Evolutionary conservation across 92 coral and sea anemone species (phyloP).

Genomic region (Palythoa grandis): DNA sequence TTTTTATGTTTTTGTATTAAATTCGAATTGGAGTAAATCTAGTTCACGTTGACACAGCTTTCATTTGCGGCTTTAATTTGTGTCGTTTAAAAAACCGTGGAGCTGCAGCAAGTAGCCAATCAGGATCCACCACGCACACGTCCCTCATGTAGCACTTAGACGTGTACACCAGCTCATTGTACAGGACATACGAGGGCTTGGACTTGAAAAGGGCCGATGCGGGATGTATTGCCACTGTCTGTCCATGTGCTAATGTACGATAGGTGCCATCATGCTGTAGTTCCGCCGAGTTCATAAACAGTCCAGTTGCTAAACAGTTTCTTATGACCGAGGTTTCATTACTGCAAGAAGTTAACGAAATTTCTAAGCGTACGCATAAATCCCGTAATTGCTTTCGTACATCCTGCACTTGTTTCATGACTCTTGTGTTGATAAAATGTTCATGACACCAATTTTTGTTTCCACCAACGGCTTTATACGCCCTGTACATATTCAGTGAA

Average conservation of each 20-base stretch:
- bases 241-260: constrained; percentile 79
- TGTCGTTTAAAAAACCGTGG: constrained; percentile 85
- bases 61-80: constrained; percentile 76
- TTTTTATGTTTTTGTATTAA: too few relatives aligned
- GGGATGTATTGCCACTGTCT: constrained; percentile 87
- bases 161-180: constrained; percentile 90
- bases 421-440: constrained; percentile 88
- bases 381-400: constrained; percentile 91
- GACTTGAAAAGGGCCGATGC: constrained; percentile 85
- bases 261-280: constrained; percentile 92
- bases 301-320: constrained; percentile 81
- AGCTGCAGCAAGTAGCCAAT: constrained; percentile 86
- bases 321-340: constrained; percentile 83
- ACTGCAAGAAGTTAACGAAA: constrained; percentile 82
- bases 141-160: constrained; percentile 98
- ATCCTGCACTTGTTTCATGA: constrained; percentile 86
- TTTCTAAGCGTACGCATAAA: constrained; percentile 71
- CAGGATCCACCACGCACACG: constrained; percentile 82
- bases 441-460: constrained; percentile 89
- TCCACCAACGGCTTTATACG: constrained; percentile 84
- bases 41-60: constrained; percentile 71
- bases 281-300: constrained; percentile 96
- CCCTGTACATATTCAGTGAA: constrained; percentile 90
- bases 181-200: constrained; percentile 88
- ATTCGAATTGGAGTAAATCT: neutral